Base-by-base conservation (phyloP, 2,797 vertebrate genomes). In the Cirrhinus mrigala region DNA sequence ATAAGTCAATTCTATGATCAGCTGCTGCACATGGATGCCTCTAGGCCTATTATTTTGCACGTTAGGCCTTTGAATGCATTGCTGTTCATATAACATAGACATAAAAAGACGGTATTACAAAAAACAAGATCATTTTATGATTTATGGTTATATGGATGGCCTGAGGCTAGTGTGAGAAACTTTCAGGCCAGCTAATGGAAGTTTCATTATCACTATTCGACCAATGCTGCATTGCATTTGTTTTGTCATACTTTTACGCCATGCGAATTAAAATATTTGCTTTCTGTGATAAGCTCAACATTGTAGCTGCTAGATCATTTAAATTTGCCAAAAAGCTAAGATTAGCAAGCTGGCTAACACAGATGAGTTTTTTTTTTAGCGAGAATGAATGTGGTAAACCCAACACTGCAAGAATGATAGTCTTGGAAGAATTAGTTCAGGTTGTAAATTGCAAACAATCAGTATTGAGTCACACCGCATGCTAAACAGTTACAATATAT, bases 51-150 rank as follows among this genome's bases (percentile, higher is more conserved):
- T 66, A 66, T 22, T 10, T 16, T 33, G 52, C 18, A 33, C 20
- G 64, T 20, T 46, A 1, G 46, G 33, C 18, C 4, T 56, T 29
- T 69, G 11, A 68, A 75, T 78, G 48, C 69, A 11, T 58, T 78
- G 58, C 58, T 75, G 46, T 44, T 44, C 16, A 16, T 70, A 37
- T 56, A 24, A 73, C 24, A 37, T 15, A 62, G 56, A 44, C 10
- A 70, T 70, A 15, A 70, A 81, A 81, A 40, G 14, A 79, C 56
- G 29, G 7, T 14, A 22, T 50, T 64, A 29, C 11, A 64, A 69
- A 29, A 33, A 68, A 70, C 24, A 5, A 46, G 46, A 37, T 29
- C 46, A 18, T 58, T 56, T 52, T 56, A 70, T 40, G 22, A 64
- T 37, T 62, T 40, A 44, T 79, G 24, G 66, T 27, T 27, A 64